phyloP scores from a whole-genome alignment of 2,888 invertebrate genomes.

The Brachycybe producta region DNA sequence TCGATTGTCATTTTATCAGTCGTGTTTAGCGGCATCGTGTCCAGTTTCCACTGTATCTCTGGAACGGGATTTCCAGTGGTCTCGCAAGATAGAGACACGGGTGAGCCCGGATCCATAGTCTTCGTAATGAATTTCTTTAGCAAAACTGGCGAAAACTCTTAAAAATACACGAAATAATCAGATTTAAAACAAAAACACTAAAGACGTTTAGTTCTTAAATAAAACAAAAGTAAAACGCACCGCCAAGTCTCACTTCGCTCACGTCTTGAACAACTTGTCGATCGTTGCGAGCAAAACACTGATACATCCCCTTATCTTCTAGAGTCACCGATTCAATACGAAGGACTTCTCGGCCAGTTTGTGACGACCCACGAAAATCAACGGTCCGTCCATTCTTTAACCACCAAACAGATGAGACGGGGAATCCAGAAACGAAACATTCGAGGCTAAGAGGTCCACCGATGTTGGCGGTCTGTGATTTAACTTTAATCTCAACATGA shows the following conservation, averaged over 20 bases:
- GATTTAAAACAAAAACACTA: background rate
- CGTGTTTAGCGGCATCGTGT: conserved; percentile 6
- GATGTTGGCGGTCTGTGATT: conserved; percentile 2
- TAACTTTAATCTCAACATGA: background rate
- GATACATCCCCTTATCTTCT: conserved; percentile 16
- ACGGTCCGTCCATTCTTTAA: conserved; percentile 6
- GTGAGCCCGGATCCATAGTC: conserved; percentile 4
- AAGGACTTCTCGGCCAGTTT: background rate
- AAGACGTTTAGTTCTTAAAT: background rate
- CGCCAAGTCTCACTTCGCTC: conserved; percentile 9
- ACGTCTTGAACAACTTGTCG: conserved; percentile 6
- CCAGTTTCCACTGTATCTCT: conserved; percentile 7
- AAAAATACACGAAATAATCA: conserved; percentile 1
- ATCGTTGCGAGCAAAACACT: conserved; percentile 11
- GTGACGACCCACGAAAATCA: background rate
- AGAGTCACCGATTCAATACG: conserved; percentile 5
- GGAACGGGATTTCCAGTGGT: conserved; percentile 12
- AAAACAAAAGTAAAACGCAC: conserved; percentile 2
- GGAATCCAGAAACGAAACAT: conserved; percentile 4
- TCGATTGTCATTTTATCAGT: conserved; percentile 4
- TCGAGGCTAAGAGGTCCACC: background rate
- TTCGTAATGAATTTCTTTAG: conserved; percentile 8
- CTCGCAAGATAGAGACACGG: conserved; percentile 8
- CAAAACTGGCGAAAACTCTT: conserved; percentile 12
- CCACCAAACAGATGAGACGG: conserved; percentile 6